A percentile compares a stretch with the other conserved stretches of the same genome.
These are phyloP conservation scores for Proteles cristata DNA, from an alignment of 2,113 vertebrate genomes.

Conservation along the genomic window DNA sequence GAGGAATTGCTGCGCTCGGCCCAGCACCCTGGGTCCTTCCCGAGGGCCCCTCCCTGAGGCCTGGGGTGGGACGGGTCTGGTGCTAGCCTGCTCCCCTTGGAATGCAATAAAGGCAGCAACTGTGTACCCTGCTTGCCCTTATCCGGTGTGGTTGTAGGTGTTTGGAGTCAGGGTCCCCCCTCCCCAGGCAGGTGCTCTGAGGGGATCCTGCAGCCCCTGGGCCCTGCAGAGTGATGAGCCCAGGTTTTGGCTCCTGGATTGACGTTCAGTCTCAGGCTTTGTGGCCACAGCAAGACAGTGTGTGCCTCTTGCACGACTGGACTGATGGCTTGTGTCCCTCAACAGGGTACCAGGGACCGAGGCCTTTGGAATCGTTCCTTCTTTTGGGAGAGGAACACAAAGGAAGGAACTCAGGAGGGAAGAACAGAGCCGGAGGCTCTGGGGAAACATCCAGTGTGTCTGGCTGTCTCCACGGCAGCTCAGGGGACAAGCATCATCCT, in stretches of 20 bases:
- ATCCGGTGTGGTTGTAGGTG: not conserved
- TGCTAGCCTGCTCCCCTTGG: constrained; percentile 37
- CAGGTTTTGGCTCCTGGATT: not conserved
- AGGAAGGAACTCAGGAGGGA: constrained; percentile 27
- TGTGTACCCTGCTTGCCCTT: not conserved
- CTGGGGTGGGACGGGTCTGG: not conserved
- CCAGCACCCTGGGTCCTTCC: not conserved
- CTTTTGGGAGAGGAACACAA: not conserved
- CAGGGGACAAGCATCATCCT: rapidly evolving
- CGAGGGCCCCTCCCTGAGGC: not conserved
- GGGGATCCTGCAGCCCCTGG: not conserved
- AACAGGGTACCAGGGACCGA: not conserved
- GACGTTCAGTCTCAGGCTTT: not conserved
- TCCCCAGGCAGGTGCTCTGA: not conserved
- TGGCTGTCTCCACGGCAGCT: not conserved
- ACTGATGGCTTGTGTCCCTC: not conserved
- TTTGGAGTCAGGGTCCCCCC: not conserved
- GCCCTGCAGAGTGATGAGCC: not conserved
- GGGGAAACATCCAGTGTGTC: not conserved
- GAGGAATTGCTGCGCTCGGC: not conserved
- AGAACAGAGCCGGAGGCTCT: not conserved
- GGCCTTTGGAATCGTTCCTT: not conserved
- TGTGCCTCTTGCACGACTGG: not conserved
- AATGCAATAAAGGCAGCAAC: constrained; percentile 70
- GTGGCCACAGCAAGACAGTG: not conserved